Conservation (phyloP, 2,797 vertebrate genomes). For the Taenioides sp. region DNA sequence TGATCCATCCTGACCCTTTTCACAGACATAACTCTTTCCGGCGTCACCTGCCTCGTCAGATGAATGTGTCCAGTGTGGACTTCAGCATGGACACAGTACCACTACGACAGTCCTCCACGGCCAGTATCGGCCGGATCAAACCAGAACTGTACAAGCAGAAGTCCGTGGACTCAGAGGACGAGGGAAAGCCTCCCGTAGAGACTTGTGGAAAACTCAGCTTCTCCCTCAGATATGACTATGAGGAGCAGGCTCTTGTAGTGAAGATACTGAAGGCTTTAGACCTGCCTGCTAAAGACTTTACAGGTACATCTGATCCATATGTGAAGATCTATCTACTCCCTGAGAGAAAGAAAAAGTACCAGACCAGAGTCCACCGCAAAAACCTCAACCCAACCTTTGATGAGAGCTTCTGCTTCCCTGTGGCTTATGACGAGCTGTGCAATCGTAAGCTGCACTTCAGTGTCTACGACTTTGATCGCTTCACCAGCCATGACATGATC, state of each 20-base stretch:
- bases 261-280: constrained; percentile 93
- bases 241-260: constrained; percentile 91
- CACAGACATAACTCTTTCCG: constrained; percentile 96
- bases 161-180: constrained; percentile 93
- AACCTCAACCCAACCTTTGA: constrained; percentile 94
- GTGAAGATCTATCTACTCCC: constrained; percentile 98
- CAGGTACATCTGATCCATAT: constrained; percentile 95
- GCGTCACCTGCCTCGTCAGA: constrained; percentile 94
- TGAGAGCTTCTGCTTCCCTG: constrained; percentile 93
- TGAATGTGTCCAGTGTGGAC: constrained; percentile 97
- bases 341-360: constrained; percentile 97
- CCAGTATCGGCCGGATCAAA: constrained; percentile 95
- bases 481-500: constrained; percentile 99
- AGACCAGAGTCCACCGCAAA: constrained; percentile 96
- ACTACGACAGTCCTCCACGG: constrained; percentile 89
- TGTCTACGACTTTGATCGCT: constrained; percentile 97
- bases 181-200: constrained; percentile 82
- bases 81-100: constrained; percentile 89
- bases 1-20: constrained; percentile 7
- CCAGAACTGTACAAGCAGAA: constrained; percentile 98
- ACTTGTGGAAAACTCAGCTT: constrained; percentile 95
- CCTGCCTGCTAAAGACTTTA: constrained; percentile 95
- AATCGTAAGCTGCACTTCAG: constrained; percentile 97
- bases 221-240: constrained; percentile 89
- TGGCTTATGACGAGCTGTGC: constrained; percentile 90